These are phyloP conservation scores for Cynopterus brachyotis DNA, from an alignment of 2,113 vertebrate species.

Conservation along the genomic window DNA sequence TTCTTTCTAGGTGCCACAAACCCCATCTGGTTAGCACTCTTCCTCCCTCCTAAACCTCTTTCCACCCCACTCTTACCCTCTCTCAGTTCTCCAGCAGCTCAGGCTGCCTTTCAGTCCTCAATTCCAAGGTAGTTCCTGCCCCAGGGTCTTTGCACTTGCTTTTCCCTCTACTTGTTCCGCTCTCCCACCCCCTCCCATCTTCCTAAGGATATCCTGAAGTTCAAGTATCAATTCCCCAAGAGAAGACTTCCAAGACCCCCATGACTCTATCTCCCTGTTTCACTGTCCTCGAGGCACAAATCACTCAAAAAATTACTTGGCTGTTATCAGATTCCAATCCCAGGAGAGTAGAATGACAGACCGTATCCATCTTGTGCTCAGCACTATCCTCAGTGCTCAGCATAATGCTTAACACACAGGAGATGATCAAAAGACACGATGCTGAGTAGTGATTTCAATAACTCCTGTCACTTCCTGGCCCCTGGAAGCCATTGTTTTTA, in stretches of 20 bases:
- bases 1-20: not conserved
- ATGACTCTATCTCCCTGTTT: not conserved
- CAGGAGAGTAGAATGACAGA: not conserved
- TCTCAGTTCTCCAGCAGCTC: not conserved
- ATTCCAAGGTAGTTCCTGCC: not conserved
- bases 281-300: not conserved
- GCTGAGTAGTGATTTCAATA: not conserved
- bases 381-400: not conserved
- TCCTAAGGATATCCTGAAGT: not conserved
- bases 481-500: not conserved
- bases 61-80: no score
- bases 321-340: not conserved
- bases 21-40: not conserved
- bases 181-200: not conserved
- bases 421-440: not conserved
- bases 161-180: not conserved
- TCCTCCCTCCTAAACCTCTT: not conserved
- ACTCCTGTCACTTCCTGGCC: fast-evolving
- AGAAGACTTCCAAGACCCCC: not conserved
- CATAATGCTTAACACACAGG: not conserved
- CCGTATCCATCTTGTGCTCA: not conserved
- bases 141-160: constrained; percentile 37
- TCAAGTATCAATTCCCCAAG: not conserved
- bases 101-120: not conserved
- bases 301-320: not conserved